Conservation (phyloP, 2,113 vertebrate genomes). For the Etheostoma cragini region DNA sequence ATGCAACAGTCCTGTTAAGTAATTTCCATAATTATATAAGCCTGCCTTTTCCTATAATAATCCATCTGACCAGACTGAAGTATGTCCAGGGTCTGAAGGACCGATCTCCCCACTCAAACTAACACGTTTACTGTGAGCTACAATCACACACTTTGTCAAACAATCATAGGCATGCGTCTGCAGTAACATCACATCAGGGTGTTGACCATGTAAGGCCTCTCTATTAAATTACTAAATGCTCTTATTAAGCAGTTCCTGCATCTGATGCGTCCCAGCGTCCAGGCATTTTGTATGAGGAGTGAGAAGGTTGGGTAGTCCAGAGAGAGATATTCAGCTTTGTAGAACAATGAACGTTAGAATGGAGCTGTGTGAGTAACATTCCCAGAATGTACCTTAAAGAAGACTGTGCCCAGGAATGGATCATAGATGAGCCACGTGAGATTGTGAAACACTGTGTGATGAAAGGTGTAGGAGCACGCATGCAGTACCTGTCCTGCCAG, state of each 20-base stretch:
- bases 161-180: background rate
- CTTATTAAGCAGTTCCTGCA: background rate
- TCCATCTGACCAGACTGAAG: background rate
- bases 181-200: background rate
- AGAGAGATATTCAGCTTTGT: background rate
- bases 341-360: background rate
- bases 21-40: conserved; percentile 17
- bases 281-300: background rate
- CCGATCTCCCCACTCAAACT: background rate
- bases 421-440: background rate
- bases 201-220: background rate
- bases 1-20: background rate
- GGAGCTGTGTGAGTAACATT: background rate
- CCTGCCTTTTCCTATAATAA: background rate
- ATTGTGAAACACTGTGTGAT: background rate
- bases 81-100: conserved; percentile 7
- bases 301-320: background rate
- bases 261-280: background rate
- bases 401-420: background rate
- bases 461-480: background rate
- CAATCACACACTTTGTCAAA: conserved; percentile 2
- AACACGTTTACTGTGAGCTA: background rate
- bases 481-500: conserved; percentile 7
- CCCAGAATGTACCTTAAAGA: background rate
- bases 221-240: background rate